phyloP scores from a whole-genome alignment of 2,797 vertebrate genomes.

The Chloroceryle amazona region DNA sequence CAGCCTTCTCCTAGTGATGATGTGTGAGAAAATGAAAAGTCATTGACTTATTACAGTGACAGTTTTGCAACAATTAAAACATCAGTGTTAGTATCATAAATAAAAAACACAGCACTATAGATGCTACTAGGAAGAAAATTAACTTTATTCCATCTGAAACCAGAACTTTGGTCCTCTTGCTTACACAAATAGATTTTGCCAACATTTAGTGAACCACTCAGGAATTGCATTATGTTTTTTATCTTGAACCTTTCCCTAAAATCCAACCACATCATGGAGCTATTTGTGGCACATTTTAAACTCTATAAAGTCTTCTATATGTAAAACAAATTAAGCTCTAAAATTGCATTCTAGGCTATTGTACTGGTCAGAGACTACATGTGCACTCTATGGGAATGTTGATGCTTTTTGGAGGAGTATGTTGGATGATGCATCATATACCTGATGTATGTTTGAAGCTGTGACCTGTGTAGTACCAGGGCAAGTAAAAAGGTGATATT shows the following conservation, averaged over 20 bases:
- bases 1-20: neutral
- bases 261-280: constrained; percentile 37
- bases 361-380: neutral
- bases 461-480: neutral
- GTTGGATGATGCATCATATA: neutral
- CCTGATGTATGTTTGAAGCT: neutral
- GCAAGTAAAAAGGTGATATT: neutral
- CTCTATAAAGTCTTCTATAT: constrained; percentile 56
- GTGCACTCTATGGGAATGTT: neutral
- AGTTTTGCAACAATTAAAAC: neutral
- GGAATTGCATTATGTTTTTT: constrained; percentile 15
- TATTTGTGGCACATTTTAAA: constrained; percentile 42
- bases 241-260: constrained; percentile 47
- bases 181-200: constrained; percentile 3
- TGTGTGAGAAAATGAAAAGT: neutral
- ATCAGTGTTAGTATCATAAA: neutral
- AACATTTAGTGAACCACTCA: neutral
- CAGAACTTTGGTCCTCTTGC: neutral
- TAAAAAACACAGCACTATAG: neutral
- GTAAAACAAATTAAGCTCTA: constrained; percentile 60
- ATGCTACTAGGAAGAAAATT: neutral
- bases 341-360: neutral
- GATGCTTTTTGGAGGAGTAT: neutral
- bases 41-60: neutral
- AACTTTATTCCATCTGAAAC: neutral